Evolutionary conservation across 2,888 invertebrate genomes (phyloP), one percentile per base, ranked within the genome.

Genomic region (Suillia variegata): DNA sequence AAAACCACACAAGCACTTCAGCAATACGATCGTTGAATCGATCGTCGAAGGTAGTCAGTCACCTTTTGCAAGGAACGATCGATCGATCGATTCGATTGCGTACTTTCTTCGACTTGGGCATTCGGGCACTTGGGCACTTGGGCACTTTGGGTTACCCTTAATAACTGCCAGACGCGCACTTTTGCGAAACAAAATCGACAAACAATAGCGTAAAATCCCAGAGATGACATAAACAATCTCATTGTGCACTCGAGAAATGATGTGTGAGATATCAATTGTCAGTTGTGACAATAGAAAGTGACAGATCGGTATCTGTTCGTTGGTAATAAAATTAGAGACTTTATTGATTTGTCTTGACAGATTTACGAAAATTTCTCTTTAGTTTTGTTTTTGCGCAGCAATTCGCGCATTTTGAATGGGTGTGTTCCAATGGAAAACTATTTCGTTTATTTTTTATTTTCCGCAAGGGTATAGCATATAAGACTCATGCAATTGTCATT

Each of bases 291-390:
- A 77, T 73, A 62, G 71, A 70, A 58, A 62, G 61, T 77, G 76
- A 77, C 76, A 77, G 76, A 71, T 67, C 67, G 61, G 64, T 67
- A 64, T 63, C 67, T 61, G 47, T 20, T 8, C 56, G 50, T 57
- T 51, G 63, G 73, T 70, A 71, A 77, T 78, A 78, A 78, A 78
- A 78, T 78, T 70, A 69, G 69, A 75, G n/a, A 73, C 76, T 78
- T 78, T 78, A 77, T 78, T 77, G 77, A 78, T 78, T 78, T 77
- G 78, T 77, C 78, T 68, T 77, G 77, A 78, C 77, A 78, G 67
- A 62, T 73, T 70, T 55, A 48, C 33, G n/a, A n/a, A n/a, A n/a
- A n/a, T n/a, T n/a, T 13, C 48, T 42, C 48, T 50, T 18, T 47
- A 26, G 17, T 49, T 54, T 22, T 53, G 53, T 52, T 49, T 49